Percentiles rank a stretch among this genome's conserved stretches.
phyloP scores from a whole-genome alignment of 2,113 vertebrate genomes.

The Loxodonta africana region DNA sequence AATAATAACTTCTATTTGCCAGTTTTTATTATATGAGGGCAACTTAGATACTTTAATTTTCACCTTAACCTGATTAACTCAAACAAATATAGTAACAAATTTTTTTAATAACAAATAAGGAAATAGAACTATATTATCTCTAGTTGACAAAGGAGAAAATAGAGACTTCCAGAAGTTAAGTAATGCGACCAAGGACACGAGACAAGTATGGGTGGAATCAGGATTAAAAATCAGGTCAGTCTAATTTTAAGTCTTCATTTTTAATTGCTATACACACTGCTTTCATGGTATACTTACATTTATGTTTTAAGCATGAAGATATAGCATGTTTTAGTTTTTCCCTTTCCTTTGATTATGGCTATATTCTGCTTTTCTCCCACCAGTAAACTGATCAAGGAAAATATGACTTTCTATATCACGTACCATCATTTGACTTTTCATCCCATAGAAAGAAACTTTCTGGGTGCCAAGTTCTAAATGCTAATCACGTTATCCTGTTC shows the following conservation, averaged over 20 bases:
- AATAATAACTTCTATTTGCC: background rate
- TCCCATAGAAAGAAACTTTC: background rate
- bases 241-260: background rate
- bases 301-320: conserved; percentile 2
- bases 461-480: background rate
- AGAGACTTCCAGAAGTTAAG: background rate
- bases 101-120: background rate
- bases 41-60: background rate
- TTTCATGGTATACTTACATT: background rate
- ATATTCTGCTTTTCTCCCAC: background rate
- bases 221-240: conserved; percentile 25
- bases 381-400: background rate
- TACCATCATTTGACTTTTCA: background rate
- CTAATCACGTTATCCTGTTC: background rate
- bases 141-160: conserved; percentile 2
- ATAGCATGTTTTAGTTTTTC: background rate
- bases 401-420: background rate
- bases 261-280: background rate
- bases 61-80: background rate
- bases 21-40: background rate
- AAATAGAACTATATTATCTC: background rate
- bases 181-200: background rate
- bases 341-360: background rate
- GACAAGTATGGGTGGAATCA: background rate
- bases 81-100: background rate